Evolutionary conservation across 92 coral and sea anemone species (phyloP), one percentile per base, ranked within the genome.

Genomic region (Epizoanthus stellaris): DNA sequence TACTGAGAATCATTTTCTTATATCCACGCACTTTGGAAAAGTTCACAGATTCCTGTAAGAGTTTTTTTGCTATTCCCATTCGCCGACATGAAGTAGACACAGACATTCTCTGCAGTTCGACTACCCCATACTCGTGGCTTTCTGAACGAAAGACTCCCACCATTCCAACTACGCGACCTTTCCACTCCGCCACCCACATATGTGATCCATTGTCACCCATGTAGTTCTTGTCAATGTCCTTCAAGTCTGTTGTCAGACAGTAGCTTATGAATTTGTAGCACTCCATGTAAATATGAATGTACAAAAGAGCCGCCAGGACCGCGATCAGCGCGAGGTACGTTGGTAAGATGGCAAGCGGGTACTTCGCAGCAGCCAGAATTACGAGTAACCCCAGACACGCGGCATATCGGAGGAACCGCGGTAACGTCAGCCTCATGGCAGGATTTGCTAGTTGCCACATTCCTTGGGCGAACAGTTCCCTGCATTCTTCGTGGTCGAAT

Each of bases 151-250:
- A 4, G 10, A 94, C 73, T n/a, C 94, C 98, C 3, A 93, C 95
- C 94, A 94, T 92, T 3, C 98, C 98, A 6, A 92, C 98, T 3
- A 94, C 93, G 11, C 88, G 86, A n/a, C 96, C 98, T 56, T 90
- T 56, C 67, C 86, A 81, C 77, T 94, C 98, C 16, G 98, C 98
- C 16, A 94, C 94, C 85, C 91, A 93, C 88, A 94, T 85, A 67
- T 82, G 87, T 13, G 91, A 90, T 30, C 94, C 92, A 14, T 80
- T 88, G 16, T 36, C 58, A 0, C 67, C 47, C 92, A 87, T 84
- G 87, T 94, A 94, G 34, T 70, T 69, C 63, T 82, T 91, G 19
- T 89, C 66, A 36, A 94, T 94, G 84, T 94, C 77, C 68, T 54
- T 73, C 19, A 94, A 67, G 67, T 94, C 98, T 42, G 92, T 57